phyloP scores from a whole-genome alignment of 2,888 invertebrate species.

The Dryococelus australis region DNA sequence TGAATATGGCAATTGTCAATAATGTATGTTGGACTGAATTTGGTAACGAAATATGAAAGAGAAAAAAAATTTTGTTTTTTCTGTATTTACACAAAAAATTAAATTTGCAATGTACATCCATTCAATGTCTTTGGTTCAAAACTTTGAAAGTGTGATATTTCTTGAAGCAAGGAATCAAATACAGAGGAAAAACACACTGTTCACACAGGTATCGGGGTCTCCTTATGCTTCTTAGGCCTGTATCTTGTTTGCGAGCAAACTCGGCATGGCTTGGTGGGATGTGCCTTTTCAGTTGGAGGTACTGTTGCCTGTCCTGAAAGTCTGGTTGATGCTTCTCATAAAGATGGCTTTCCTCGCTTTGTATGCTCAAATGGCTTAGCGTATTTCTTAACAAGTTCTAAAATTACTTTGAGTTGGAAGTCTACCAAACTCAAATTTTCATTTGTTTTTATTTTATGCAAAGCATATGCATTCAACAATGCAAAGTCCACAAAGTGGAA shows the following conservation, averaged over 20 bases:
- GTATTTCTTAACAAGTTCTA: not conserved
- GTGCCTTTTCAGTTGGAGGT: not conserved
- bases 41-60: not conserved
- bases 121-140: not conserved
- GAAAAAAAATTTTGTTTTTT: not conserved
- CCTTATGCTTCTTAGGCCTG: not conserved
- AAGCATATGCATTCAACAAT: not conserved
- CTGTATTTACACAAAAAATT: not conserved
- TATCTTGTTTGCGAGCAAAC: constrained; percentile 3
- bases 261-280: not conserved
- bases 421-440: not conserved
- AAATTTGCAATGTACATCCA: not conserved
- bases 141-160: not conserved
- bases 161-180: not conserved
- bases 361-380: not conserved
- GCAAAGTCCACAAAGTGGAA: not conserved
- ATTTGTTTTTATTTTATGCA: not conserved
- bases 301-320: not conserved
- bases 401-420: not conserved
- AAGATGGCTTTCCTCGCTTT: not conserved
- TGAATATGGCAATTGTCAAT: not conserved
- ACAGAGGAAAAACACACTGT: constrained; percentile 22
- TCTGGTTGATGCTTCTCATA: not conserved
- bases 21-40: not conserved
- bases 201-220: not conserved